Base-by-base conservation (phyloP, 2,888 invertebrate genomes). In the Noctua janthe region DNA sequence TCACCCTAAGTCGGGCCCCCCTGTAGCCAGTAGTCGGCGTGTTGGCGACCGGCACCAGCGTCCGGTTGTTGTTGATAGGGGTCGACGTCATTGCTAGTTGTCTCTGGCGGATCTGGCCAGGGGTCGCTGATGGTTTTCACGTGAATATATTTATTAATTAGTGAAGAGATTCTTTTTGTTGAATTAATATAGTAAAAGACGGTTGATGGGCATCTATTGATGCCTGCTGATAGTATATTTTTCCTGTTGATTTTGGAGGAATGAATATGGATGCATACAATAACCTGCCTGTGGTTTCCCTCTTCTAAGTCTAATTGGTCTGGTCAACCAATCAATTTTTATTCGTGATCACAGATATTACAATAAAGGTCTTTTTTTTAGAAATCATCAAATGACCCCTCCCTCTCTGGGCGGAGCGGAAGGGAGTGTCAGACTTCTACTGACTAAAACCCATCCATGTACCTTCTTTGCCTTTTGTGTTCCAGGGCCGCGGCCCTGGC, bases 1-100 rank as follows among this genome's bases (percentile, higher is more conserved):
- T 93, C 59, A 96, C 96, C 88, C 94, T 92, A 2, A 96, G 91
- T 59, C 96, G 87, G 0, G 95, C 94, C 6, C 95, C 95, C 47
- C 93, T 96, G 81, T 93, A 94, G 0, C 92, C 56, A 0, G 92
- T 80, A 0, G 89, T 80, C 0, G 94, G 89, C 0, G 93, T 85
- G 78, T 91, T 93, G 79, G 88, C 91, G 3, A 94, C 39, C 0
- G 94, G 89, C 15, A 95, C 90, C 49, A 93, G 89, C 85, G 93
- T 93, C 78, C 91, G 90, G 74, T 94, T 94, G 75, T 92, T 94
- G 69, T 91, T 91, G 59, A 93, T 82, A 0, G 96, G 96, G 0
- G 96, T 95, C 0, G 96, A 94, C 0, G 93, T 94, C 83, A 96
- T 82, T 2, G 95, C 94, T 39, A 96, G 78, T 86, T 96, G 97